These are phyloP conservation scores for Crepidodera aurea DNA, from an alignment of 2,888 invertebrate genomes.

Conservation along the genomic window DNA sequence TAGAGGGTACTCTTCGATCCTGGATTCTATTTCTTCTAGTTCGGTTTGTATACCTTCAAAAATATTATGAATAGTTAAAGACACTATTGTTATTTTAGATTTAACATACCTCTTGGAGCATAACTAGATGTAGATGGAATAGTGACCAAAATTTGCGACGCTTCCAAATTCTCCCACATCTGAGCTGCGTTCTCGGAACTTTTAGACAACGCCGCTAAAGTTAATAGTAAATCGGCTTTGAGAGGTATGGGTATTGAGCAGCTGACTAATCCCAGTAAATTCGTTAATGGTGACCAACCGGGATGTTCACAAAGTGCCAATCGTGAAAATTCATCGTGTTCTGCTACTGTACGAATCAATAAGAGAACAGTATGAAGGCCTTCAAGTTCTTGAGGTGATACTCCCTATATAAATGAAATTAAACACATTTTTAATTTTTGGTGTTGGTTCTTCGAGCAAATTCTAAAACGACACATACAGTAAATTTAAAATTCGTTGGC, in stretches of 20 bases:
- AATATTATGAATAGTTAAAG: too few relatives aligned
- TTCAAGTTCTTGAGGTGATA: constrained; percentile 83
- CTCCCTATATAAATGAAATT: constrained; percentile 61
- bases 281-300: constrained; percentile 84
- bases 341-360: constrained; percentile 80
- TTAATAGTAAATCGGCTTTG: constrained; percentile 83
- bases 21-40: constrained; percentile 89
- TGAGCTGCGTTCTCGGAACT: constrained; percentile 78
- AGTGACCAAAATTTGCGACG: constrained; percentile 79
- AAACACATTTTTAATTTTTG: too few relatives aligned
- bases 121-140: constrained; percentile 70
- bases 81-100: too few relatives aligned
- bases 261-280: constrained; percentile 81
- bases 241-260: constrained; percentile 87
- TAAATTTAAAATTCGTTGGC: too few relatives aligned
- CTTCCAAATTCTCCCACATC: constrained; percentile 87
- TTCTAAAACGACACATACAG: too few relatives aligned
- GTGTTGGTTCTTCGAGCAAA: too few relatives aligned
- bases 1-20: constrained; percentile 89
- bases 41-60: constrained; percentile 72
- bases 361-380: constrained; percentile 84
- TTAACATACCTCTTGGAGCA: constrained; percentile 63
- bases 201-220: constrained; percentile 82
- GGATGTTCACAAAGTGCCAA: constrained; percentile 86
- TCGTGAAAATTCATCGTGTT: constrained; percentile 81